Evolutionary conservation across 2,888 invertebrate species (phyloP), one percentile per base, ranked within the genome.

Genomic region (Xiphydria camelus): DNA sequence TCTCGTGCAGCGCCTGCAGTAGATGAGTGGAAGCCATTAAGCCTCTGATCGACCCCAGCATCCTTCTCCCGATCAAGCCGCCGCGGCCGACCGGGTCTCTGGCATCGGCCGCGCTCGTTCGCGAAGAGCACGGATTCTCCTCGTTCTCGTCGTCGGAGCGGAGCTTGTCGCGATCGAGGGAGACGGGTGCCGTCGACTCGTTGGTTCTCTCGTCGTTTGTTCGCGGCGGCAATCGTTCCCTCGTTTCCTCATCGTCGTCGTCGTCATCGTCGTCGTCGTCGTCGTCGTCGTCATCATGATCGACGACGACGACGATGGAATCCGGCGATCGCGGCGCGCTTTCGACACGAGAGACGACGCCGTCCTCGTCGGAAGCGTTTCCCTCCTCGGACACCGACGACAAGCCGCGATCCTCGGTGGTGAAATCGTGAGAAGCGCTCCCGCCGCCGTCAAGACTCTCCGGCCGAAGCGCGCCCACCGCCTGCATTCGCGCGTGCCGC

Each of bases 31-130:
- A 72, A 47, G 71, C 71, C 61, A 73, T 72, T 58, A 73, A 61
- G 52, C 72, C 73, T 41, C 71, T 68, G 57, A 73, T 70, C 54
- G 73, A 73, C 53, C 73, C 73, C 32, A 73, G 65, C 72, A 73
- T 72, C 59, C 71, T 66, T 59, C 61, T 67, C 64, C 65, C 71
- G 57, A 70, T 71, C 50, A 65, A 60, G 35, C 67, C 66, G 37
- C 62, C 64, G 59, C 64, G 66, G 41, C 61, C 61, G 52, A 47
- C 12, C 12, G 29, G 2, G 12, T 29, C 29, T 12, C 29, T 12
- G 29, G 29, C 12, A 10, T 29, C 29, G n/a, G n/a, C n/a, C n/a
- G n/a, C n/a, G n/a, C n/a, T n/a, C n/a, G n/a, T n/a, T n/a, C n/a
- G n/a, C n/a, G n/a, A n/a, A n/a, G n/a, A n/a, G n/a, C n/a, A n/a